A percentile compares a stretch with the other conserved stretches of the same genome.
Evolutionary conservation across 1,140 invertebrate genomes (phyloP).

Genomic region (Galendromus occidentalis): DNA sequence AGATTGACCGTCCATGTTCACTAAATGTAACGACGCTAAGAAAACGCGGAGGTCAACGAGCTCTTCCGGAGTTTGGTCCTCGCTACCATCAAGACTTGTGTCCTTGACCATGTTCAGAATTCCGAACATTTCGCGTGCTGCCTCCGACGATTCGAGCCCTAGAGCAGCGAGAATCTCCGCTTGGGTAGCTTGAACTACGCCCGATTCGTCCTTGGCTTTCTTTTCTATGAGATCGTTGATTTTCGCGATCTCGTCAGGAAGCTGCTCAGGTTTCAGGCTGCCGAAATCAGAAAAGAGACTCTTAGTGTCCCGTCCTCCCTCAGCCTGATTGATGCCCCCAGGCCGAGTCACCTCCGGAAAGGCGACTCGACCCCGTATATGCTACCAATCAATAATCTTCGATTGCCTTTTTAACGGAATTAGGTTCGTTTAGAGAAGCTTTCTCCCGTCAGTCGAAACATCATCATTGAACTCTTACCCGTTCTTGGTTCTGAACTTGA

Average conservation of each 20-base stretch:
- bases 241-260: neutral
- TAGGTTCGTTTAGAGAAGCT: no score
- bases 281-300: no score
- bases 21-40: neutral
- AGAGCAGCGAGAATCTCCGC: neutral
- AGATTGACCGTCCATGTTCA: neutral
- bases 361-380: no score
- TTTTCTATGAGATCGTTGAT: neutral
- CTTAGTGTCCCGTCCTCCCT: no score
- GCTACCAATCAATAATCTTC: no score
- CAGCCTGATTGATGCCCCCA: no score
- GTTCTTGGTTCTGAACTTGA: constrained; percentile 10
- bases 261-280: constrained; percentile 5
- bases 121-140: neutral
- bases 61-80: neutral
- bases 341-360: no score
- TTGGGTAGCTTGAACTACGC: neutral
- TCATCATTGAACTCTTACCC: neutral
- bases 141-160: neutral
- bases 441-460: neutral
- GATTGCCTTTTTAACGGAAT: no score
- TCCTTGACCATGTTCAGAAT: neutral
- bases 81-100: neutral
- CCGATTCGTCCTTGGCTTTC: neutral
- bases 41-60: neutral